Evolutionary conservation across 2,888 invertebrate genomes (phyloP), one percentile per base, ranked within the genome.

Genomic region (Torymus auratus): DNA sequence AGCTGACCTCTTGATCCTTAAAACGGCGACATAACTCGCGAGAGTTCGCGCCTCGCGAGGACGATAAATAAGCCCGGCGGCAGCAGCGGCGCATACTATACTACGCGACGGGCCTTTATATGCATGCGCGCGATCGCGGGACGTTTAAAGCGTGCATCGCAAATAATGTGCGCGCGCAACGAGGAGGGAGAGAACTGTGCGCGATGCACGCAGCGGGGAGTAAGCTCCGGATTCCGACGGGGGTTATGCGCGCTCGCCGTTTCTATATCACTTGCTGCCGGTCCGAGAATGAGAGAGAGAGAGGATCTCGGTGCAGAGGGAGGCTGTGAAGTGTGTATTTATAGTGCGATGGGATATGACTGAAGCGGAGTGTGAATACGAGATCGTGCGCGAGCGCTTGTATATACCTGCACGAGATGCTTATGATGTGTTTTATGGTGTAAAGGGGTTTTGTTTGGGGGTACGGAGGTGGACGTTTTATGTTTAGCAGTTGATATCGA

Each of bases 21-120:
- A 81, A 84, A 83, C 82, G 82, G 84, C 84, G 85, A 85, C 86
- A 86, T 85, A 85, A 85, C 86, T 86, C 83, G 82, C 28, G 79
- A 71, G 56, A 20, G 23, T 13, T 53, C 2, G 23, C 14, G 15
- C 23, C 53, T 20, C 13, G 58, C 75, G 79, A 60, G 20, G 71
- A 60, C 84, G 84, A 86, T 86, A 86, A 86, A 86, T 86, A 85
- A 85, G 74, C 71, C 50, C n/a, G 5, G 13, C 69, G 61, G 73
- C 83, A 81, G 81, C 81, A 58, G 17, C 41, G 41, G 41, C 41
- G 41, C 41, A 41, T 41, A 41, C 41, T 41, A 41, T 41, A 41
- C 41, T 41, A 41, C 41, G 80, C 82, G 83, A 83, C 83, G 78
- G 82, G 81, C 61, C 83, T 84, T 84, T 84, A 81, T 83, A 85